phyloP scores from a whole-genome alignment of 2,113 vertebrate genomes.

The Mobula hypostoma region DNA sequence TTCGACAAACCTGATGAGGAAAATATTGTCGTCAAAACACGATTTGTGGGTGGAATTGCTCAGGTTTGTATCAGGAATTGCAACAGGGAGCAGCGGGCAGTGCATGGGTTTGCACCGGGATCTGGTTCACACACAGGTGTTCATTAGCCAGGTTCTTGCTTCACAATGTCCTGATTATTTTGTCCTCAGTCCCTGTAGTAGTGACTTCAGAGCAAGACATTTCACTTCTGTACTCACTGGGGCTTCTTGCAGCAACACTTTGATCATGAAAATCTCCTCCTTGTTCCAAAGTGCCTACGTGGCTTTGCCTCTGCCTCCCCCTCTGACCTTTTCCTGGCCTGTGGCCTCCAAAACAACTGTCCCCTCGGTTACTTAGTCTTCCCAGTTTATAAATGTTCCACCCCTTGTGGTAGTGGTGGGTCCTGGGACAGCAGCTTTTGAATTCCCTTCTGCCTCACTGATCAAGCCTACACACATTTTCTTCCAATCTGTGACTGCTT shows the following conservation, averaged over 20 bases:
- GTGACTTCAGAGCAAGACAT: no score
- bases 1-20: conserved; percentile 90
- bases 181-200: no score
- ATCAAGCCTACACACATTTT: background rate
- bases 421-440: background rate
- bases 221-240: background rate
- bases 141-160: no score
- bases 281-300: background rate
- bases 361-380: background rate
- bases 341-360: background rate
- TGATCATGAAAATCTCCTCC: background rate
- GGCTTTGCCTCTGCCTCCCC: background rate
- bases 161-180: no score
- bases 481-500: background rate
- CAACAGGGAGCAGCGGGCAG: no score
- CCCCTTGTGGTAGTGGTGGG: background rate
- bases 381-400: background rate
- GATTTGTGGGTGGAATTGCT: conserved; percentile 95
- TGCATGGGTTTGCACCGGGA: no score
- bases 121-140: no score
- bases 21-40: conserved; percentile 90
- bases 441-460: background rate
- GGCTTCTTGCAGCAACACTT: background rate
- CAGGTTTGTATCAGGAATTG: conserved; percentile 65
- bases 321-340: background rate